phyloP scores from a whole-genome alignment of 1,140 invertebrate genomes.

The Drosophila hydei region DNA sequence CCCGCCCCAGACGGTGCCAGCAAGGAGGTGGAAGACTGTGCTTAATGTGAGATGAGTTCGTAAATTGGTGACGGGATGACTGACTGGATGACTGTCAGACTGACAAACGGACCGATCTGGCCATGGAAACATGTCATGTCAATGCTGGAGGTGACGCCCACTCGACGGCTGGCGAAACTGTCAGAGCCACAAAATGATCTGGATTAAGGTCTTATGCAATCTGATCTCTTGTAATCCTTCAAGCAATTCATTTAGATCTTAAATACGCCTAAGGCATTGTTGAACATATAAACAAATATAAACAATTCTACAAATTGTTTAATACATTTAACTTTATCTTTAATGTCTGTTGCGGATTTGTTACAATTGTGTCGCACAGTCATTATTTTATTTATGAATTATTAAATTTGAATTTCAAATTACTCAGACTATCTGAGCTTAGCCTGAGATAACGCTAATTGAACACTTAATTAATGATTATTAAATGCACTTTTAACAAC shows the following conservation, averaged over 20 bases:
- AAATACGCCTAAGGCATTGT: too few relatives aligned
- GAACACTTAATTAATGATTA: background rate
- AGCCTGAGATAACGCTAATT: background rate
- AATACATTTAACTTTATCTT: too few relatives aligned
- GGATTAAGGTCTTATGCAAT: conserved; percentile 14
- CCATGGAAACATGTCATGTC: conserved; percentile 31
- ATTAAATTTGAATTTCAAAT: background rate
- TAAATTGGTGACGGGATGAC: conserved; percentile 6
- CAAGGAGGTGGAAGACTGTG: background rate
- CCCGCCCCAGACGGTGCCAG: background rate
- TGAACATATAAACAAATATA: too few relatives aligned
- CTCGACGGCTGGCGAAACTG: conserved; percentile 5
- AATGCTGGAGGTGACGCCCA: conserved; percentile 7
- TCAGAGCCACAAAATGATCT: conserved; percentile 12
- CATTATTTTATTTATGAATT: background rate
- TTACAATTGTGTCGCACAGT: too few relatives aligned
- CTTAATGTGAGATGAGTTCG: conserved; percentile 14
- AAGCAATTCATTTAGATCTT: background rate
- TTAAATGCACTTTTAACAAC: background rate
- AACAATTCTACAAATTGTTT: too few relatives aligned
- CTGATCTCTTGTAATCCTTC: conserved; percentile 12
- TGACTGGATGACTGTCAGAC: conserved; percentile 1
- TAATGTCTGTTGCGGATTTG: too few relatives aligned
- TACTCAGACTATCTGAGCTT: background rate
- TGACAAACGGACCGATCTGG: background rate